Conservation (phyloP, 2,888 invertebrate species). For the Hydropsyche betteni region DNA sequence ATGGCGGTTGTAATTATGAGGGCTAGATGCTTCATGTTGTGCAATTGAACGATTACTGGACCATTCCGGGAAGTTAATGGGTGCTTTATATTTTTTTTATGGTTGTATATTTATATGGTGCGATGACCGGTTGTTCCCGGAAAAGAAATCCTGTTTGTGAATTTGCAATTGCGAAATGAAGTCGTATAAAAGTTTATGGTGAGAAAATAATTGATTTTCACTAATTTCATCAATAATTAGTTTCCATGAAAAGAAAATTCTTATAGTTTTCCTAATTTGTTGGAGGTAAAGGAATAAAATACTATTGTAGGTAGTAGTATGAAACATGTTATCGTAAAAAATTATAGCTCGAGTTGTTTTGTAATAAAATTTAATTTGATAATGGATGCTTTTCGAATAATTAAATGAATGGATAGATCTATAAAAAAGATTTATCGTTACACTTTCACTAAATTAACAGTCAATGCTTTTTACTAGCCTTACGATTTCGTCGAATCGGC, state of each 20-base stretch:
- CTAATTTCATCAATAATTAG: too few species aligned
- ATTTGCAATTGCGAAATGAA: neutral
- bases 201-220: too few species aligned
- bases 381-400: neutral
- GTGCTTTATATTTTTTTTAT: neutral
- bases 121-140: conserved; percentile 15
- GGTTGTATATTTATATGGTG: neutral
- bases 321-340: neutral
- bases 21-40: neutral
- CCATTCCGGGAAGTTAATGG: neutral
- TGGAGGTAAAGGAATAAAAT: too few species aligned
- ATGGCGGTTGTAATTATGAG: neutral
- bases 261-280: too few species aligned
- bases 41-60: neutral
- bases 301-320: too few species aligned
- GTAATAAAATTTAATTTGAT: neutral
- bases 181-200: too few species aligned
- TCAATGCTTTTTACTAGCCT: too few species aligned
- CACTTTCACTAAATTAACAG: too few species aligned
- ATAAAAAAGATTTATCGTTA: too few species aligned
- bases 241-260: too few species aligned
- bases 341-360: neutral
- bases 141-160: neutral
- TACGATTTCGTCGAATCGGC: too few species aligned
- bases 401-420: neutral